Evolutionary conservation across 2,113 vertebrate species (phyloP).

Genomic region (Barnardius zonarius): DNA sequence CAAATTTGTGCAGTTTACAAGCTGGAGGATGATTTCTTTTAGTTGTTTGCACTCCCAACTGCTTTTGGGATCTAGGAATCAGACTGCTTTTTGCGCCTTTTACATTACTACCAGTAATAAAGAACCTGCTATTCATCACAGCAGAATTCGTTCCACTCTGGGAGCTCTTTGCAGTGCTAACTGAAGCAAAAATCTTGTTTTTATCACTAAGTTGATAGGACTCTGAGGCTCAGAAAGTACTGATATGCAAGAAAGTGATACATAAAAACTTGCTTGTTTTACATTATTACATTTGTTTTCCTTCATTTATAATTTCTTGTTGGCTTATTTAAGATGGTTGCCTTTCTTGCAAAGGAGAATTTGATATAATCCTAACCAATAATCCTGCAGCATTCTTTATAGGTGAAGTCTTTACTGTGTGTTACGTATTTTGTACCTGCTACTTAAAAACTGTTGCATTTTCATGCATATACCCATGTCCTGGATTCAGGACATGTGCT

Average conservation of each 20-base stretch:
- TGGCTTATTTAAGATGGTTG: background rate
- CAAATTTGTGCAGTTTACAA: conserved; percentile 36
- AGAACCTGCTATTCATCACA: background rate
- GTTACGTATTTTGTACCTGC: background rate
- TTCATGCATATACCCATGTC: background rate
- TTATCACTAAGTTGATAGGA: background rate
- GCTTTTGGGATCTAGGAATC: background rate
- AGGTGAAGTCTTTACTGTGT: background rate
- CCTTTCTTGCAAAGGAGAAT: background rate
- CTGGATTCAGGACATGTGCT: background rate
- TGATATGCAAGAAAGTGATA: background rate
- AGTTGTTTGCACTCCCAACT: background rate
- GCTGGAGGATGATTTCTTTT: background rate
- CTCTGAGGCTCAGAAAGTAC: background rate
- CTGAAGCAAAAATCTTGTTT: background rate
- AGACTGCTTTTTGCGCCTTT: conserved; percentile 17
- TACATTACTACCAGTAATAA: background rate
- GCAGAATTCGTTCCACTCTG: background rate
- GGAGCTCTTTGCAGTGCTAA: background rate
- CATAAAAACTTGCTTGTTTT: background rate
- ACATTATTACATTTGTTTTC: background rate
- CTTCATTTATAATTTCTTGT: background rate
- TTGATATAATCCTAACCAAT: background rate
- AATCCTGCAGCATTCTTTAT: background rate
- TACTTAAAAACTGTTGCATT: background rate